These are phyloP conservation scores for Eunapius fragilis DNA, from an alignment of 37 sponge, comb jelly and placozoan species.

Conservation along the genomic window DNA sequence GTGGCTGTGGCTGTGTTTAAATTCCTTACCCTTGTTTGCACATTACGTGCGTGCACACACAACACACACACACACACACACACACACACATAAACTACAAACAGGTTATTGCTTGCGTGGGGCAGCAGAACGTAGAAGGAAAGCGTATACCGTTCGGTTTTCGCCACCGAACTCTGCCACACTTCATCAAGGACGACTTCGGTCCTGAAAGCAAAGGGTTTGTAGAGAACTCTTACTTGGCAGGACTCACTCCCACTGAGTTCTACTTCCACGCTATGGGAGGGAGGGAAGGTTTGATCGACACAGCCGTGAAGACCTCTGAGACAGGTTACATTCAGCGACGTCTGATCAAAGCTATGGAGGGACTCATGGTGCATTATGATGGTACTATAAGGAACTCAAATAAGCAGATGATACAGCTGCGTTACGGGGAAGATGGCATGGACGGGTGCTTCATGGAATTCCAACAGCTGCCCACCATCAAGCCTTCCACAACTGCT, in stretches of 20 bases:
- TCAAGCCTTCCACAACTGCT: constrained; percentile 80
- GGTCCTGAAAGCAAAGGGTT: constrained; percentile 99
- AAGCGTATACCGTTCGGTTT: constrained; percentile 99
- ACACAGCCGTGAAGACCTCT: constrained; percentile 99
- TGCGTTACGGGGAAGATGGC: constrained; percentile 98
- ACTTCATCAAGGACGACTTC: constrained; percentile 99
- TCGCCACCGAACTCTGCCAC: constrained; percentile 96
- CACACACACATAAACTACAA: neutral
- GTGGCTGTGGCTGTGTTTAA: too few relatives aligned
- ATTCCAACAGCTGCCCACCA: constrained; percentile 90
- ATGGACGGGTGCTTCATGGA: constrained; percentile 98
- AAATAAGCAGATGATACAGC: constrained; percentile 92
- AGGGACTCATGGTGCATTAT: constrained; percentile 94
- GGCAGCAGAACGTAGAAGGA: constrained; percentile 99
- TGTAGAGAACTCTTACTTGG: constrained; percentile 99
- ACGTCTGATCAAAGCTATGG: constrained; percentile 99
- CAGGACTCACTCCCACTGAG: constrained; percentile 98
- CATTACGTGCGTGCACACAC: neutral
- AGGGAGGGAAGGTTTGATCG: constrained; percentile 98
- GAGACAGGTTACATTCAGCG: constrained; percentile 99
- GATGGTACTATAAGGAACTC: constrained; percentile 97
- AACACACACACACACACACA: neutral
- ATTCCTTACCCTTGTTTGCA: too few relatives aligned
- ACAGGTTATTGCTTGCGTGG: constrained; percentile 98
- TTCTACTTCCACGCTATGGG: constrained; percentile 99